phyloP scores from a whole-genome alignment of 2,888 invertebrate species.

The Minunthozetes semirufus region DNA sequence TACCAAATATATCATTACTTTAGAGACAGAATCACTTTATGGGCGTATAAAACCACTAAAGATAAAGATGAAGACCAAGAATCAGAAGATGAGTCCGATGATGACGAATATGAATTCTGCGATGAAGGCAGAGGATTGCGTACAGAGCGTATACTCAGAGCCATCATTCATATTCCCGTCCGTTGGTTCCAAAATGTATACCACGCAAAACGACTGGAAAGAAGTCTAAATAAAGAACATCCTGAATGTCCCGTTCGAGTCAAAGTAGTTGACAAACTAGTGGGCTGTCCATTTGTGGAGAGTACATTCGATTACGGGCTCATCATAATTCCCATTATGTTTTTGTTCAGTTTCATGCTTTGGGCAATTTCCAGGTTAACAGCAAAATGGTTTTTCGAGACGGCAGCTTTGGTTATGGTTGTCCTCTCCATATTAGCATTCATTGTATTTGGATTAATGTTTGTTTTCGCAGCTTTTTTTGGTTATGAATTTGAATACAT shows the following conservation, averaged over 20 bases:
- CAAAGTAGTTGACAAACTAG: slow-evolving; percentile 31
- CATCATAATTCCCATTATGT: slow-evolving; percentile 26
- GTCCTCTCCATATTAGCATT: slow-evolving; percentile 20
- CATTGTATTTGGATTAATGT: slow-evolving; percentile 30
- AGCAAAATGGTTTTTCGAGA: slow-evolving; percentile 19
- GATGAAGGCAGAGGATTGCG: slow-evolving; percentile 34
- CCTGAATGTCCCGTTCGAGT: slow-evolving; percentile 35
- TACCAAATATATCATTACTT: slow-evolving; percentile 1
- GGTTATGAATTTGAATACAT: slow-evolving; percentile 35
- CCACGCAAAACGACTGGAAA: slow-evolving; percentile 32
- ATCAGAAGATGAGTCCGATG: slow-evolving; percentile 5
- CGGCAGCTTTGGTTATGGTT: background rate
- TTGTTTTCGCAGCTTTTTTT: slow-evolving; percentile 36
- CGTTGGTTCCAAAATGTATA: slow-evolving; percentile 34
- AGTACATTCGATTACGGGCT: slow-evolving; percentile 32
- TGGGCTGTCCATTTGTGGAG: slow-evolving; percentile 25
- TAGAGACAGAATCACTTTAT: slow-evolving; percentile 33
- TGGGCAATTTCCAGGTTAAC: slow-evolving; percentile 29
- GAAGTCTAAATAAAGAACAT: slow-evolving; percentile 34
- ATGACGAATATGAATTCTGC: slow-evolving; percentile 29
- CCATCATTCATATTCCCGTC: slow-evolving; percentile 34
- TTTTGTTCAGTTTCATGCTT: slow-evolving; percentile 31
- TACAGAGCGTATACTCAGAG: slow-evolving; percentile 34
- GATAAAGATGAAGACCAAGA: slow-evolving; percentile 26
- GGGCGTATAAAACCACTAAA: slow-evolving; percentile 32